Evolutionary conservation across 2,797 vertebrate genomes (phyloP), one percentile per base, ranked within the genome.

Genomic region (Chaenodraco wilsoni): DNA sequence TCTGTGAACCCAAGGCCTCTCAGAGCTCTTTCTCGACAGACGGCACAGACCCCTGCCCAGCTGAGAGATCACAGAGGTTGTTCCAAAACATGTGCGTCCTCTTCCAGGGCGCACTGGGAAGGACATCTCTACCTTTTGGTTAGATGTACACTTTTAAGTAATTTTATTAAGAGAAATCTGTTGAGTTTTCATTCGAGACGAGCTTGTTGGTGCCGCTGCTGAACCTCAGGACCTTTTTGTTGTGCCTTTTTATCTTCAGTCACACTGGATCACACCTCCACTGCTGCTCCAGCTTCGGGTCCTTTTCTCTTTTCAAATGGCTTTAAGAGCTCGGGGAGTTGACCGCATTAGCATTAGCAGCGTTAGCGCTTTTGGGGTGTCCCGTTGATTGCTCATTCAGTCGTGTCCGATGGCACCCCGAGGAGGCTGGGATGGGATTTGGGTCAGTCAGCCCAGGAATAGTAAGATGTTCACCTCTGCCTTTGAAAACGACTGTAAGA

Each of bases 201-300:
- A 50, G 60, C 76, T 78, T 62, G 17, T 77, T 17, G 17, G 78
- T 76, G 57, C 79, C 21, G 40, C 81, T 82, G 84, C 83, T 87
- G 70, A 77, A 91, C 86, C 94, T 94, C 93, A 93, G 92, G 91
- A 91, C 84, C 74, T 87, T 89, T 27, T 84, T 86, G 70, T 86
- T 90, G 92, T 94, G 90, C 91, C 91, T 94, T 91, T 88, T 71
- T 67, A 62, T 69, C 72, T 58, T 74, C 23, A 56, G 61, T 64
- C 55, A 55, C 59, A 12, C 40, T 31, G 41, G 69, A 70, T 65
- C 62, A 50, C 54, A 67, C 27, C 23, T 58, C 7, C 50, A 1
- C 43, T 68, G 59, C 60, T 70, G 76, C 57, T 75, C 73, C 58
- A 66, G 65, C 74, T 78, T 84, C 54, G 65, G 68, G 69, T 82